phyloP scores from a whole-genome alignment of 2,888 invertebrate genomes.

The Agrilus mali region DNA sequence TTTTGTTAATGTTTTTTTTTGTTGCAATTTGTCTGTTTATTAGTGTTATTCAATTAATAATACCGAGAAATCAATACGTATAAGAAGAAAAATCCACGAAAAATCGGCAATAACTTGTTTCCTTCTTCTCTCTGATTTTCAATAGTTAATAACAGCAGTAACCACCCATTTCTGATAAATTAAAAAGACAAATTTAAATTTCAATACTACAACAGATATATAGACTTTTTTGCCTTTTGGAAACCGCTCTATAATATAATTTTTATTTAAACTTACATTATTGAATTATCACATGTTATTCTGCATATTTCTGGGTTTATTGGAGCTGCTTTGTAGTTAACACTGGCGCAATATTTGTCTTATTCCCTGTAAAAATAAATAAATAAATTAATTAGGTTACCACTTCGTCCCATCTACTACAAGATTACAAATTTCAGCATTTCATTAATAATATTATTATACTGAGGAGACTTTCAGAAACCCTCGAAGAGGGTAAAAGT shows the following conservation, averaged over 20 bases:
- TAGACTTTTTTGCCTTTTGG: too few species aligned
- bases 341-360: not conserved
- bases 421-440: too few species aligned
- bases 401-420: too few species aligned
- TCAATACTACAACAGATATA: too few species aligned
- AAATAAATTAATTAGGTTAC: not conserved
- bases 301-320: not conserved
- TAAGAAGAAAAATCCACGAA: not conserved
- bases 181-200: too few species aligned
- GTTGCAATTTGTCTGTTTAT: not conserved
- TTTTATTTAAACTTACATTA: too few species aligned
- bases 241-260: too few species aligned
- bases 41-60: not conserved
- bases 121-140: not conserved
- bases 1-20: not conserved
- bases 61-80: not conserved
- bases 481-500: too few species aligned
- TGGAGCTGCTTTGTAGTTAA: not conserved
- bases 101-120: not conserved
- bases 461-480: too few species aligned
- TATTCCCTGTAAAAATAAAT: slow-evolving; percentile 6
- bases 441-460: too few species aligned
- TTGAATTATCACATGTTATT: not conserved
- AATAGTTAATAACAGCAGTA: not conserved
- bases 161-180: too few species aligned